A percentile compares a stretch with the other conserved stretches of the same genome.
These are phyloP conservation scores for Choloepus didactylus DNA, from an alignment of 2,797 vertebrate genomes.

Conservation along the genomic window DNA sequence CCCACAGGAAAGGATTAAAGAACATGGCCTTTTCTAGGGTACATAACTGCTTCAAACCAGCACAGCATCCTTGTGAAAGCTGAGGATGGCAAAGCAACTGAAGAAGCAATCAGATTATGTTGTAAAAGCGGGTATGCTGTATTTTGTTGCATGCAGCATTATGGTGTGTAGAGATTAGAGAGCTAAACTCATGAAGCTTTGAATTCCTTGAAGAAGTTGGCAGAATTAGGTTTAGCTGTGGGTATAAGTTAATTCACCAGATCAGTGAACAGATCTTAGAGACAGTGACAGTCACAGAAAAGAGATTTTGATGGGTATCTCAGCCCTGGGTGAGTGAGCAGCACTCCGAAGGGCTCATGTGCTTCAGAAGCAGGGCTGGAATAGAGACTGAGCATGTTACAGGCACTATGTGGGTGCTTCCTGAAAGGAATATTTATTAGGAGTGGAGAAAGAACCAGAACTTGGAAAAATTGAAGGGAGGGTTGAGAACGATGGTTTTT, in stretches of 20 bases:
- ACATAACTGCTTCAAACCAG: too few species aligned
- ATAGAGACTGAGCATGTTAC: not conserved
- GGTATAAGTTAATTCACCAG: constrained; percentile 52
- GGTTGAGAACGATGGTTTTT: not conserved
- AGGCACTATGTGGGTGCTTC: not conserved
- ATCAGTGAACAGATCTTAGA: constrained; percentile 43
- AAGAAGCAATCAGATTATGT: not conserved
- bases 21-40: too few species aligned
- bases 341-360: not conserved
- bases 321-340: not conserved
- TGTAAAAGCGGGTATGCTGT: not conserved
- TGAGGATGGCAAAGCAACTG: not conserved
- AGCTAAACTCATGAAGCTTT: not conserved
- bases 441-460: not conserved
- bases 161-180: not conserved
- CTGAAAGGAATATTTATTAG: constrained; percentile 4
- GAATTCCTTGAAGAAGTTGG: constrained; percentile 43
- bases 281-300: not conserved
- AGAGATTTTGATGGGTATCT: constrained; percentile 41
- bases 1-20: too few species aligned
- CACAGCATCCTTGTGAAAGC: not conserved
- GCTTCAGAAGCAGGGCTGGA: not conserved
- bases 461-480: not conserved
- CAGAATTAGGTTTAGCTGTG: constrained; percentile 7
- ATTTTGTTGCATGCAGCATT: not conserved